phyloP scores from a whole-genome alignment of 2,888 invertebrate species.

The Griposia aprilina region DNA sequence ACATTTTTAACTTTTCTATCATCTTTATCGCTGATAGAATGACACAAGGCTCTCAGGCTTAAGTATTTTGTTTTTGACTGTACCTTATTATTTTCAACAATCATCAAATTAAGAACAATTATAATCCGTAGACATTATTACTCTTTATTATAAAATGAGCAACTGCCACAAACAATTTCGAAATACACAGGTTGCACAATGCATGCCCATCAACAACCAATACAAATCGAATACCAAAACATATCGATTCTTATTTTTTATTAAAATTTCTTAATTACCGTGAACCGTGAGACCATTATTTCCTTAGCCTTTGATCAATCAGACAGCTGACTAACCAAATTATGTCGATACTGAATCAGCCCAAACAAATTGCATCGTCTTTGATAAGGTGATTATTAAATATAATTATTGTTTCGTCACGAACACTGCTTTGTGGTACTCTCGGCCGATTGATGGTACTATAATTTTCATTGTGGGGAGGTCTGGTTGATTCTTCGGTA shows the following conservation, averaged over 20 bases:
- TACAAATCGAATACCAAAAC: constrained; percentile 43
- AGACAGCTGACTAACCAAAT: constrained; percentile 81
- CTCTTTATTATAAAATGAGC: constrained; percentile 2
- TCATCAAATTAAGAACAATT: too few relatives aligned
- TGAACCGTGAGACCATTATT: constrained; percentile 72
- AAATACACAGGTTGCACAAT: constrained; percentile 5
- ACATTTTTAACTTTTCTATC: too few relatives aligned
- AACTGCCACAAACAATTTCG: constrained; percentile 5
- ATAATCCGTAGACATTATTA: too few relatives aligned
- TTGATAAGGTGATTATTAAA: constrained; percentile 85
- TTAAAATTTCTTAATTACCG: constrained; percentile 76
- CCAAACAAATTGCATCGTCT: constrained; percentile 81
- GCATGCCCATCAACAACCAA: constrained; percentile 18
- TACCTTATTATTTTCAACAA: too few relatives aligned
- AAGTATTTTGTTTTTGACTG: too few relatives aligned
- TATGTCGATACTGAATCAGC: constrained; percentile 82
- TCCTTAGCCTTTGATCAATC: constrained; percentile 78
- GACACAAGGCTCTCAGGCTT: too few relatives aligned
- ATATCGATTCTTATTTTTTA: constrained; percentile 70
- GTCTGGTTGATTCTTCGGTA: constrained; percentile 12
- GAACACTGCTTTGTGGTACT: constrained; percentile 75
- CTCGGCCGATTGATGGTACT: constrained; percentile 43
- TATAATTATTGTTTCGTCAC: constrained; percentile 88
- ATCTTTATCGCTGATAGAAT: too few relatives aligned
- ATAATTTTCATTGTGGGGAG: constrained; percentile 42